Evolutionary conservation across 30 jellyfish, hydroid and myxozoan genomes (phyloP).

Genomic region (Turritopsis dohrnii): DNA sequence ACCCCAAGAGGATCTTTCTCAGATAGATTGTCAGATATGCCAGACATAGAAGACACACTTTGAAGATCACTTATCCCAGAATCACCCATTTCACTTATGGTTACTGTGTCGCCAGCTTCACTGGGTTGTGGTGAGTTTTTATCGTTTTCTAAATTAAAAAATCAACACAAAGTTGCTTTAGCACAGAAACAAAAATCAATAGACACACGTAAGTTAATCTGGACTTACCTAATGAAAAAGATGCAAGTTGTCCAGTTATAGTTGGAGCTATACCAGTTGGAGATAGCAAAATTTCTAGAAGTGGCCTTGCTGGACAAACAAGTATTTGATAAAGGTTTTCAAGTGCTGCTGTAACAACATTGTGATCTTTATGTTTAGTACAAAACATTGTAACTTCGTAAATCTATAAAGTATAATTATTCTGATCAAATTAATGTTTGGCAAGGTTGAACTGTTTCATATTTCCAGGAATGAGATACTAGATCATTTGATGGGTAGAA

Average conservation of each 20-base stretch:
- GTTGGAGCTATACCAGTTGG: constrained; percentile 90
- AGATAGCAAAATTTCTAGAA: constrained; percentile 58
- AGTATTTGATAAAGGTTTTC: constrained; percentile 76
- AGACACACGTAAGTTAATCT: background rate
- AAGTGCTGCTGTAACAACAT: constrained; percentile 90
- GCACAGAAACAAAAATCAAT: background rate
- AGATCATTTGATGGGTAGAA: too few relatives aligned
- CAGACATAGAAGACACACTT: constrained; percentile 34
- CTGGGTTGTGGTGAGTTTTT: background rate
- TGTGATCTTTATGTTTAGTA: constrained; percentile 91
- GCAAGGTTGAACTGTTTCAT: too few relatives aligned
- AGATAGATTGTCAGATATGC: background rate
- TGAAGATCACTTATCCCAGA: constrained; percentile 86
- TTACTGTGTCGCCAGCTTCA: constrained; percentile 12
- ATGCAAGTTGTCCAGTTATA: constrained; percentile 55
- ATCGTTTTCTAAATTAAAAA: background rate
- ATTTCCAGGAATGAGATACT: too few relatives aligned
- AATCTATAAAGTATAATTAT: constrained; percentile 28
- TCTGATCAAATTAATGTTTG: background rate
- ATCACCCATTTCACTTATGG: constrained; percentile 45
- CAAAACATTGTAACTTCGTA: constrained; percentile 93
- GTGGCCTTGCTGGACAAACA: constrained; percentile 45
- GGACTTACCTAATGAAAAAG: constrained; percentile 29
- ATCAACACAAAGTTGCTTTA: background rate
- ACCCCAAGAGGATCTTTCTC: background rate